Base-by-base conservation (phyloP, 2,797 vertebrate species). In the Bradypodion pumilum region DNA sequence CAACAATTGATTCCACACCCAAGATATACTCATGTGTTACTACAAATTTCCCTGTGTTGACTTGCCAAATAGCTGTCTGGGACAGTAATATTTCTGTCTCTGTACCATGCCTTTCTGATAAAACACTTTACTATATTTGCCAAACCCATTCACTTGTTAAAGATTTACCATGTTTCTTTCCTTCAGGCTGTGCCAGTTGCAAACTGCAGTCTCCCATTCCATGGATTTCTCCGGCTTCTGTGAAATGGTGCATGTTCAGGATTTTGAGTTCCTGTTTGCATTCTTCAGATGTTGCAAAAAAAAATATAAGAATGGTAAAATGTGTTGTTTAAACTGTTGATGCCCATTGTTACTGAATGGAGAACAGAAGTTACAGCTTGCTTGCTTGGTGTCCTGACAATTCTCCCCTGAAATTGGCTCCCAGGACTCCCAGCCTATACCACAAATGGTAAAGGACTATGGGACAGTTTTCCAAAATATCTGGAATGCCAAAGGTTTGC, bases 41-140 rank as follows among this genome's bases (percentile, higher is more conserved):
- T 80, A 87, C 21, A 76, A 75, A 75, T 80, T 87, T 70, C 27
- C 27, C 59, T 75, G 27, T 70, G 63, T 63, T 70, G 29, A 65
- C 35, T 52, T 35, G 72, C 63, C 5, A 3, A 35, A 80, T 35
- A 42, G 49, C 62, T 68, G 62, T 62, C 40, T 66, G 60, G 25
- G 60, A 44, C 35, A 80, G 72, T n/a, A n/a, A 56, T 35, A 49
- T 69, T 86, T 83, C 40, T 52, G 49, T 42, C 73, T 49, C 27
- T 68, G 42, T 40, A 32, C 66, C 37, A 21, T 74, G 37, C 56
- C 25, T 62, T 70, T 70, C 59, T 52, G 32, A 81, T 42, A 77
- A 60, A 37, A 46, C 27, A n/a, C 29, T 83, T 52, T 44, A 63
- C 3, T 6, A 62, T 35, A 27, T 10, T 23, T 42, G 72, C 81